phyloP scores from a whole-genome alignment of 2,888 invertebrate species.

The Listrodromus nycthemerus region DNA sequence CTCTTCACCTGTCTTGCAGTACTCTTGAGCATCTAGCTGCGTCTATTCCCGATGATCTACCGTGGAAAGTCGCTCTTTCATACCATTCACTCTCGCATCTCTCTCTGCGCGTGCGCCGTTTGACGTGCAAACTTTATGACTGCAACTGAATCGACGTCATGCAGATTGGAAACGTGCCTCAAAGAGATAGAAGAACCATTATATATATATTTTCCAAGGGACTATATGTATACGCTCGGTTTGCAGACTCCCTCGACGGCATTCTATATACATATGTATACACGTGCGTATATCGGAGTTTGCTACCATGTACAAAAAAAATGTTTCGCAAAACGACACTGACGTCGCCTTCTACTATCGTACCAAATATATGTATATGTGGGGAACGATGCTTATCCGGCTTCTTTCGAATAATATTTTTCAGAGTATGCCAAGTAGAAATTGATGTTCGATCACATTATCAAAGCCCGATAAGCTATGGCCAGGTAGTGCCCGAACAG shows the following conservation, averaged over 20 bases:
- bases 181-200: conserved; percentile 46
- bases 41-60: conserved; percentile 24
- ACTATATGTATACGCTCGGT: conserved; percentile 4
- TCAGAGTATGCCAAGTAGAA: no score
- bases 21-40: not conserved
- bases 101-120: conserved; percentile 11
- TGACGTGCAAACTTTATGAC: conserved; percentile 42
- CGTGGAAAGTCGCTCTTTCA: conserved; percentile 24
- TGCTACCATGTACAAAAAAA: not conserved
- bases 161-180: conserved; percentile 56
- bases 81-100: not conserved
- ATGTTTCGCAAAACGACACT: not conserved
- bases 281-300: not conserved
- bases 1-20: not conserved
- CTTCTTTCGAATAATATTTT: no score
- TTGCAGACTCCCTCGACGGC: not conserved
- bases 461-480: not conserved
- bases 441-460: not conserved
- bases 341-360: not conserved
- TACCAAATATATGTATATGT: conserved; percentile 52
- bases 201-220: not conserved
- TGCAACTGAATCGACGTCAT: conserved; percentile 45
- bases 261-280: not conserved
- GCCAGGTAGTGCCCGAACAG: no score
- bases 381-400: no score